These are phyloP conservation scores for Chelonus formosanus DNA, from an alignment of 2,888 invertebrate genomes.

Conservation along the genomic window DNA sequence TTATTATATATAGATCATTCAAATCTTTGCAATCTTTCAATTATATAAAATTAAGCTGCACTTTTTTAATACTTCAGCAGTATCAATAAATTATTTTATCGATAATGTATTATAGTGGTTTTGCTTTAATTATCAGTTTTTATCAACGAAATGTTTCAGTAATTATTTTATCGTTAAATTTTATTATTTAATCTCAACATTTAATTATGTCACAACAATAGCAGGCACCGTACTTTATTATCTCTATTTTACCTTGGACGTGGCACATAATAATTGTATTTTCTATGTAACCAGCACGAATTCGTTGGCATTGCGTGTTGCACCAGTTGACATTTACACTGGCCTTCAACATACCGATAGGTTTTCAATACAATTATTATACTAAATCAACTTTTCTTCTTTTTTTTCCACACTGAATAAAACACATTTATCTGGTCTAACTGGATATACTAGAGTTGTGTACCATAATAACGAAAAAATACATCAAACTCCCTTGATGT, in stretches of 20 bases:
- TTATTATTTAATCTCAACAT: not conserved
- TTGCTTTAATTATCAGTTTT: too few species aligned
- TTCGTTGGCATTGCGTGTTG: conserved; percentile 23
- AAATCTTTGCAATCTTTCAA: too few species aligned
- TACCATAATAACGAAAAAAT: too few species aligned
- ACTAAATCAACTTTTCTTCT: too few species aligned
- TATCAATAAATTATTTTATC: too few species aligned
- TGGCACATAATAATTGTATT: conserved; percentile 30
- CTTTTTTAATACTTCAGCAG: too few species aligned
- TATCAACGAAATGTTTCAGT: too few species aligned
- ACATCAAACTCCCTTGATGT: too few species aligned
- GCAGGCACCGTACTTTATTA: conserved; percentile 21
- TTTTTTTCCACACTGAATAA: not conserved
- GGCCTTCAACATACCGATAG: not conserved
- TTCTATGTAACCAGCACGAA: conserved; percentile 14
- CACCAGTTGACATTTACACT: conserved; percentile 26
- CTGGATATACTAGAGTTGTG: too few species aligned
- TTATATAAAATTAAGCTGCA: too few species aligned
- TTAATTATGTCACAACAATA: conserved; percentile 31
- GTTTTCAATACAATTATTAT: conserved; percentile 4
- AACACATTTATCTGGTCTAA: not conserved
- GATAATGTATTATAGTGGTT: too few species aligned
- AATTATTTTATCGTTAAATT: conserved; percentile 1
- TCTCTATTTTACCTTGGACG: conserved; percentile 28
- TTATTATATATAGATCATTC: not conserved